A percentile compares a stretch with the other conserved stretches of the same genome.
Conservation (phyloP, 2,888 invertebrate species). For the Frankliniella intonsa region DNA sequence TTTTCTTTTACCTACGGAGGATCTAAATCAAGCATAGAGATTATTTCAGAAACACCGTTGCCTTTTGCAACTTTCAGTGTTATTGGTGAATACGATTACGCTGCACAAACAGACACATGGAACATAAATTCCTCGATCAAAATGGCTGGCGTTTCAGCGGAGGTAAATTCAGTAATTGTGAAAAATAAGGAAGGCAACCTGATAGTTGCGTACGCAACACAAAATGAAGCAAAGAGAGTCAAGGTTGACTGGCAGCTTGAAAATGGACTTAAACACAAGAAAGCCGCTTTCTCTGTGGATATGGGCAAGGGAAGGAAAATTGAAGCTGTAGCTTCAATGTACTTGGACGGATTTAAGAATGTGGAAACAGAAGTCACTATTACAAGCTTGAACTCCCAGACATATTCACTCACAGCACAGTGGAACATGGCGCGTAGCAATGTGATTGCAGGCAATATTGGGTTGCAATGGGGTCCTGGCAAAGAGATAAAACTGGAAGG, state of each 20-base stretch:
- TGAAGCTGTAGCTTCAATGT: conserved; percentile 20
- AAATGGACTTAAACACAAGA: conserved; percentile 29
- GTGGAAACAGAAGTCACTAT: conserved; percentile 28
- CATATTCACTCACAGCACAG: conserved; percentile 28
- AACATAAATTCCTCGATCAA: neutral
- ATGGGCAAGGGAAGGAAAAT: conserved; percentile 28
- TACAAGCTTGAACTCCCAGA: conserved; percentile 16
- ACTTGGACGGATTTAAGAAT: conserved; percentile 29
- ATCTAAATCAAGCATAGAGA: neutral
- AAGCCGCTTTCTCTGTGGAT: conserved; percentile 31
- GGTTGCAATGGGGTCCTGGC: neutral
- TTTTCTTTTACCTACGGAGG: neutral
- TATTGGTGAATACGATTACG: conserved; percentile 32
- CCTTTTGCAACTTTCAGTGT: conserved; percentile 24
- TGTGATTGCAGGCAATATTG: neutral
- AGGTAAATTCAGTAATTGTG: conserved; percentile 31
- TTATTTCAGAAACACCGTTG: neutral
- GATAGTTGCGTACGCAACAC: conserved; percentile 22
- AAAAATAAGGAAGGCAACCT: conserved; percentile 32
- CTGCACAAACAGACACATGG: neutral
- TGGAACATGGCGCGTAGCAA: conserved; percentile 28
- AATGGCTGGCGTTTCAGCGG: neutral
- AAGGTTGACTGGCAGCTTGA: conserved; percentile 31
- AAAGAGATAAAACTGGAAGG: neutral
- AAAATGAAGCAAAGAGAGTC: conserved; percentile 1